These are phyloP conservation scores for Epinephelus moara DNA, from an alignment of 2,113 vertebrate species.

Conservation along the genomic window DNA sequence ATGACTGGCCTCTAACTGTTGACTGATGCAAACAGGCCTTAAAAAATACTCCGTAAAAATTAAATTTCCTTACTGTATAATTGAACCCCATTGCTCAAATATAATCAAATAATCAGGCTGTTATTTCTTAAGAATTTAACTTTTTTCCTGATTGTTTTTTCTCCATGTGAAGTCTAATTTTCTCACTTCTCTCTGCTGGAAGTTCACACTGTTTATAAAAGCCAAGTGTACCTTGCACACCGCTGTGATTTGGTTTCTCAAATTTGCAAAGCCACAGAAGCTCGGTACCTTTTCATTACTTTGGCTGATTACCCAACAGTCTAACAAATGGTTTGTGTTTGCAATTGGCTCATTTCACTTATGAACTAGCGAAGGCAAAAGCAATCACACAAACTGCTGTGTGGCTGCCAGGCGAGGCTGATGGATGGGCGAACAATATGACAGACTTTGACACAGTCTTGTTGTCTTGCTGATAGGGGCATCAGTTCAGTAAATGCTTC, in stretches of 20 bases:
- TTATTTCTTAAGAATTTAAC: not conserved
- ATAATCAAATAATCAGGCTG: not conserved
- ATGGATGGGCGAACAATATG: not conserved
- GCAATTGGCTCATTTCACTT: conserved; percentile 63
- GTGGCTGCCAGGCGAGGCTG: conserved; percentile 12
- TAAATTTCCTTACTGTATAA: not conserved
- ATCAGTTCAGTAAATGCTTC: no score
- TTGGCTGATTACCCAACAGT: conserved; percentile 60
- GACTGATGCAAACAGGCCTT: conserved; percentile 27
- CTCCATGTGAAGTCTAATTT: not conserved
- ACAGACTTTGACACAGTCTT: not conserved
- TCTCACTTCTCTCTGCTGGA: not conserved
- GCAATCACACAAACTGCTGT: conserved; percentile 39
- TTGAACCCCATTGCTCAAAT: conserved; percentile 12
- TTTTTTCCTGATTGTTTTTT: not conserved
- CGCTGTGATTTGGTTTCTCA: conserved; percentile 25
- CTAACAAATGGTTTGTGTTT: conserved; percentile 54
- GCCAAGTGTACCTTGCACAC: conserved; percentile 2
- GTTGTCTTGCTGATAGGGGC: not conserved
- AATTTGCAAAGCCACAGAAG: conserved; percentile 22
- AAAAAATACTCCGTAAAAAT: conserved; percentile 1
- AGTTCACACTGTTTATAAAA: not conserved
- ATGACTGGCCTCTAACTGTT: not conserved
- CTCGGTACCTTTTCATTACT: conserved; percentile 48
- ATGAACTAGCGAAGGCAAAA: conserved; percentile 46